phyloP scores from a whole-genome alignment of 2,113 vertebrate genomes.

The Cichladusa arquata region DNA sequence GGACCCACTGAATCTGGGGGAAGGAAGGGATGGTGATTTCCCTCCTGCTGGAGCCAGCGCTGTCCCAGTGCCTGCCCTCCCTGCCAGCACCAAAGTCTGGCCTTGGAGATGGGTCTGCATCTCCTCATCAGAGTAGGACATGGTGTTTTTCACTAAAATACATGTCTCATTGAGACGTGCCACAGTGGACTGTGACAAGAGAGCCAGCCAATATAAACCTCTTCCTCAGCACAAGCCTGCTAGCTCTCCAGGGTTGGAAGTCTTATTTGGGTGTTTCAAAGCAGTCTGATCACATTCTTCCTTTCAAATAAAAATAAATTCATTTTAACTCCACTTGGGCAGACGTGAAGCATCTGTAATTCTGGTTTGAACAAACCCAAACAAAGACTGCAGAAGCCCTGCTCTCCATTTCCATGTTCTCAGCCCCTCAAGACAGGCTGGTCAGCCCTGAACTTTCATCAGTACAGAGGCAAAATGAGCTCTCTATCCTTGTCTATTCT shows the following conservation, averaged over 20 bases:
- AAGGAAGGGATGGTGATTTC: neutral
- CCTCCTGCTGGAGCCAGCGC: neutral
- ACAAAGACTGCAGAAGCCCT: neutral
- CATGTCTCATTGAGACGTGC: neutral
- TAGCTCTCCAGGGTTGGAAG: neutral
- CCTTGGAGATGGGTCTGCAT: neutral
- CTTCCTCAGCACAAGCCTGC: neutral
- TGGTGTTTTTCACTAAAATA: neutral
- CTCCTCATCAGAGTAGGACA: accelerated
- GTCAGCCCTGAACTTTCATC: neutral
- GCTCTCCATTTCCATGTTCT: neutral
- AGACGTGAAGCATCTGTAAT: neutral
- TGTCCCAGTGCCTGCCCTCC: neutral
- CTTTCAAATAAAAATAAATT: neutral
- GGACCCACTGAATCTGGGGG: neutral
- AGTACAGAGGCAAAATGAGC: neutral
- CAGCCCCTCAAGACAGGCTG: neutral
- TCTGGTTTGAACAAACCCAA: neutral
- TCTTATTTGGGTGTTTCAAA: neutral
- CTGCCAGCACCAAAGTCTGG: neutral
- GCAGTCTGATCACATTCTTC: neutral
- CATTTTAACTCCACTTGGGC: neutral
- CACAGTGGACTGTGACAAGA: neutral
- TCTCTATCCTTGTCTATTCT: neutral
- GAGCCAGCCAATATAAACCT: neutral